A percentile compares a stretch with the other conserved stretches of the same genome.
These are phyloP conservation scores for Pollenia labialis DNA, from an alignment of 2,888 invertebrate species.

Conservation along the genomic window DNA sequence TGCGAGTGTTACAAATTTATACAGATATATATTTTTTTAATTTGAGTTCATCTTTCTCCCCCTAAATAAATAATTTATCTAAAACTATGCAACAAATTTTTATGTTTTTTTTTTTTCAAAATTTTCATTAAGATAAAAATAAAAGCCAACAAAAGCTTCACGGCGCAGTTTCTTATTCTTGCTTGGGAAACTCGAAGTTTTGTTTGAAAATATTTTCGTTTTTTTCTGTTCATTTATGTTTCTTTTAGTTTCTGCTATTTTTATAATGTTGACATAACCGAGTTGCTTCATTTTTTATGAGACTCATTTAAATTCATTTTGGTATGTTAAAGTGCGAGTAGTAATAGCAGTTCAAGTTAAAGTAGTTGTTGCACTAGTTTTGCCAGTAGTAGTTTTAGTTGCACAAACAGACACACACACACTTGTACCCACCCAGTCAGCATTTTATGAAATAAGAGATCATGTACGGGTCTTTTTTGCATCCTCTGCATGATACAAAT, in stretches of 20 bases:
- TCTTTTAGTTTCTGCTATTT: conserved; percentile 18
- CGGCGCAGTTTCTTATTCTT: not conserved
- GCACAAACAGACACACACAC: not conserved
- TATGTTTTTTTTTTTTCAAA: not conserved
- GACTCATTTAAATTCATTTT: conserved; percentile 67
- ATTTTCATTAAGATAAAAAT: conserved; percentile 36
- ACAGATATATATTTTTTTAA: not conserved
- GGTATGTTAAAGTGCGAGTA: not conserved
- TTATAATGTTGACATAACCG: conserved; percentile 58
- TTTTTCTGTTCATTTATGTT: not conserved
- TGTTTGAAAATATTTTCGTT: not conserved
- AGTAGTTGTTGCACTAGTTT: conserved; percentile 21
- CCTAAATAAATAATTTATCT: conserved; percentile 17
- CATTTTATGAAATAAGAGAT: no score
- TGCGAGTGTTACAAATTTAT: not conserved
- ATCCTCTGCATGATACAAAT: no score
- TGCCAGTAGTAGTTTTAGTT: conserved; percentile 9
- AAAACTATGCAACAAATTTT: conserved; percentile 38
- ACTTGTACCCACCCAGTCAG: no score
- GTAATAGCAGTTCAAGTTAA: conserved; percentile 29
- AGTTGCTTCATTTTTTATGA: conserved; percentile 27
- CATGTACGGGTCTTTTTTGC: no score
- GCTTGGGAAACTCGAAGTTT: not conserved
- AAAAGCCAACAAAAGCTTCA: conserved; percentile 20
- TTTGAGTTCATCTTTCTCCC: not conserved